Evolutionary conservation across 1,140 invertebrate species (phyloP), one percentile per base, ranked within the genome.

Genomic region (Leguminivora glycinivorella): DNA sequence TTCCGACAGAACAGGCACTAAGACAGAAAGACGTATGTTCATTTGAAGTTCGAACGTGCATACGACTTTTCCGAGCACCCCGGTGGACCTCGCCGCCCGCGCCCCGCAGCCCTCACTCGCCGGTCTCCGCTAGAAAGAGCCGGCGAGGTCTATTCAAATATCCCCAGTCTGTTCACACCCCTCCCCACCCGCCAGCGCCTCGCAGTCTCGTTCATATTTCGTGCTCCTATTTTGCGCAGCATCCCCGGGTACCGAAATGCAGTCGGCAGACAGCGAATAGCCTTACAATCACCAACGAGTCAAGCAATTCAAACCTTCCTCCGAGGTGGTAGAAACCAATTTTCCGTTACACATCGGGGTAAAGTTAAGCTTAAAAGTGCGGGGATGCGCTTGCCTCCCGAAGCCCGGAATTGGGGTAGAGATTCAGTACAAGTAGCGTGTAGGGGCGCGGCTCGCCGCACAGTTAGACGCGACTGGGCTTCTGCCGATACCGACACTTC

Each of bases 131-230:
- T 78, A 56, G 83, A 88, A 83, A 87, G 84, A 85, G 86, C 79
- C 77, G 79, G 80, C 81, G 76, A 85, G 75, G 84, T 91, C 87
- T 91, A 91, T 91, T 89, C 87, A 91, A 89, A 91, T 89, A 89
- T 84, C 81, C 83, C 89, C 79, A 86, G 78, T 88, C 89, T 88
- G 81, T 88, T 89, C 89, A 70, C 86, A 85, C 88, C 85, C 80
- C 83, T 79, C 87, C 82, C 75, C 83, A 81, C 81, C 83, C 83
- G 79, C 82, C 80, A 87, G 89, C 91, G 90, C 91, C 91, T 87
- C 83, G 90, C 89, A 90, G 91, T 92, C 91, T 92, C 91, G 90
- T 92, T 91, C 85, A 92, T 91, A 92, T 91, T 89, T 88, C 84
- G 88, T 84, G 81, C 80, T 89, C 85, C 85, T 87, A 88, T 91